phyloP scores from a whole-genome alignment of 2,113 vertebrate species.

The Amphiprion ocellaris region DNA sequence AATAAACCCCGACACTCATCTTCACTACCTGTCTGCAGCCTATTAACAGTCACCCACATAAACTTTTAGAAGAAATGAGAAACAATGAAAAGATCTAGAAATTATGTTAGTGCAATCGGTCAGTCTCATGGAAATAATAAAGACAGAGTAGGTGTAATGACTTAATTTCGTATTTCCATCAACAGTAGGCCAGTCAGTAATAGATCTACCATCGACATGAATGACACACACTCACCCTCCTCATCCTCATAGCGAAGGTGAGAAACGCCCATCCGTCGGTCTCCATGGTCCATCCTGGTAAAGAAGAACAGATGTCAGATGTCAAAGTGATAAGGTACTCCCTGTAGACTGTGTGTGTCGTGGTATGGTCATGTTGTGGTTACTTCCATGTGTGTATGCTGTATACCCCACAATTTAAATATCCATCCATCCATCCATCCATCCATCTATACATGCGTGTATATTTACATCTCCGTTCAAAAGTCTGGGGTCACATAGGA shows the following conservation, averaged over 20 bases:
- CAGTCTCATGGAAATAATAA: background rate
- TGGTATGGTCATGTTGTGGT: background rate
- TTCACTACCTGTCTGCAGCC: conserved; percentile 12
- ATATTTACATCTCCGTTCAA: background rate
- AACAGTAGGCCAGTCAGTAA: background rate
- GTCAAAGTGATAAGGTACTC: too few species aligned
- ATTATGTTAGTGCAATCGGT: background rate
- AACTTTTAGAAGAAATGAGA: conserved; percentile 10
- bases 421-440: too few species aligned
- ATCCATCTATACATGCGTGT: too few species aligned
- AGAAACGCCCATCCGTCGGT: conserved; percentile 79
- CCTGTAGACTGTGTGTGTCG: background rate
- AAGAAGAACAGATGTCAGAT: background rate
- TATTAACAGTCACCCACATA: conserved; percentile 31
- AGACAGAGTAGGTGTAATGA: background rate
- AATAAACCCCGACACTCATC: background rate
- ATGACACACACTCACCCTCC: conserved; percentile 83
- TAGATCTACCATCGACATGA: background rate
- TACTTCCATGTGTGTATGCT: background rate
- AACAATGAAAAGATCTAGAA: conserved; percentile 7
- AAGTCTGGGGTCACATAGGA: too few species aligned
- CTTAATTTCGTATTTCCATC: conserved; percentile 27
- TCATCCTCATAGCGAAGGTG: conserved; percentile 89
- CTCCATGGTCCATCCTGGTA: conserved; percentile 88
- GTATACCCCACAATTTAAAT: too few species aligned